Conservation (phyloP, 2,113 vertebrate genomes). For the Cheirogaleus medius region DNA sequence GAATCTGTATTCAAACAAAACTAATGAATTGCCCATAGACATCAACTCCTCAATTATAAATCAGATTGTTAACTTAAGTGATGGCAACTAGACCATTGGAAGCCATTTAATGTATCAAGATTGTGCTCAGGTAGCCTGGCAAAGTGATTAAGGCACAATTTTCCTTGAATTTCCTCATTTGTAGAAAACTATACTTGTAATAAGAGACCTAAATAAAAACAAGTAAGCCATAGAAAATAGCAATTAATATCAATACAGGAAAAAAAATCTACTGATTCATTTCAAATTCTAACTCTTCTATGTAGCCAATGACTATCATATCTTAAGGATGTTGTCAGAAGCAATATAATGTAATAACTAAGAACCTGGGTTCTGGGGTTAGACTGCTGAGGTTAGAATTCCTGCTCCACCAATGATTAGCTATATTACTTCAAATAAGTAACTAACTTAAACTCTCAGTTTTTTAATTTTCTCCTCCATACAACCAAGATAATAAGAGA, state of each 20-base stretch:
- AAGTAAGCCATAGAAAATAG: neutral
- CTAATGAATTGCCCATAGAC: neutral
- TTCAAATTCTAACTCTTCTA: neutral
- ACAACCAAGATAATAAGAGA: neutral
- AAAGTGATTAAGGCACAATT: neutral
- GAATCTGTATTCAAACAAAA: neutral
- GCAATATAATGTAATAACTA: neutral
- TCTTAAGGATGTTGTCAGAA: neutral
- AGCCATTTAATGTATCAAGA: neutral
- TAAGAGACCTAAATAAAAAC: constrained; percentile 24
- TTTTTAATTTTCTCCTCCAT: neutral
- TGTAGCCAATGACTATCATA: neutral
- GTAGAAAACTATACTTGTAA: neutral
- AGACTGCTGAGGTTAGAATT: neutral
- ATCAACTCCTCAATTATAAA: neutral
- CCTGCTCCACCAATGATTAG: neutral
- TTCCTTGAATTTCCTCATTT: constrained; percentile 11
- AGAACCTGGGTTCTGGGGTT: neutral
- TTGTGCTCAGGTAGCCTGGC: neutral
- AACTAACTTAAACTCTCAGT: neutral
- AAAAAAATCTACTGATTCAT: neutral
- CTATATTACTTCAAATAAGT: neutral
- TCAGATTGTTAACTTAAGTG: neutral
- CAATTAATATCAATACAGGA: neutral
- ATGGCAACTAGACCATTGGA: neutral